These are phyloP conservation scores for Cataglyphis rosenhaueri DNA, from an alignment of 2,888 invertebrate species.

Conservation along the genomic window DNA sequence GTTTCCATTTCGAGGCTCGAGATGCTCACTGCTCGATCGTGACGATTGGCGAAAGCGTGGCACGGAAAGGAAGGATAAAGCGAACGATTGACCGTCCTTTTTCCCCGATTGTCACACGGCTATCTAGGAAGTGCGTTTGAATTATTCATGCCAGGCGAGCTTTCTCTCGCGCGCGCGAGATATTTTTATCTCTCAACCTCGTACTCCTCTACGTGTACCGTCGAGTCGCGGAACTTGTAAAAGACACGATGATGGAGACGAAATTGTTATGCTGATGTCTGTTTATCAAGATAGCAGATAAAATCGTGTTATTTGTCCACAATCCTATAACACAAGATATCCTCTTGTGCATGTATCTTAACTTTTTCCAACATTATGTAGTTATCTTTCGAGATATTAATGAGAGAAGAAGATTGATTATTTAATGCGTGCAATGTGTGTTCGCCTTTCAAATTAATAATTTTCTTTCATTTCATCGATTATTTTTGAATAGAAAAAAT, in stretches of 20 bases:
- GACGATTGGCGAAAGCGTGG: slow-evolving; percentile 8
- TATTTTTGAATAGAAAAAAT: neutral
- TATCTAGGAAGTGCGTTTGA: slow-evolving; percentile 50
- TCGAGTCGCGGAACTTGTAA: slow-evolving; percentile 33
- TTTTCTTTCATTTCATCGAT: neutral
- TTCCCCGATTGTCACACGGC: slow-evolving; percentile 51
- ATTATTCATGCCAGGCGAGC: slow-evolving; percentile 47
- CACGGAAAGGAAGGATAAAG: slow-evolving; percentile 41
- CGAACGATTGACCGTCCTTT: slow-evolving; percentile 52
- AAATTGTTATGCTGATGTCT: slow-evolving; percentile 52
- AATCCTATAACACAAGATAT: slow-evolving; percentile 2
- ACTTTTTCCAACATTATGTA: neutral
- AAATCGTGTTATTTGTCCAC: slow-evolving; percentile 41
- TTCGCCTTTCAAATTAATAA: neutral
- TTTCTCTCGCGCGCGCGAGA: slow-evolving; percentile 46
- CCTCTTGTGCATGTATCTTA: neutral
- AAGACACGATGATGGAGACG: slow-evolving; percentile 46
- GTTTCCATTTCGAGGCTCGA: neutral
- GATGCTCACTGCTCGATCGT: neutral
- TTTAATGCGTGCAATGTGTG: neutral
- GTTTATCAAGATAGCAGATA: slow-evolving; percentile 36
- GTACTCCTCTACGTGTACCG: neutral
- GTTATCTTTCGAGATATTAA: neutral
- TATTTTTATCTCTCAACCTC: slow-evolving; percentile 36
- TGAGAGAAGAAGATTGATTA: neutral